These are phyloP conservation scores for Phycodurus eques DNA, from an alignment of 2,113 vertebrate genomes.

Conservation along the genomic window DNA sequence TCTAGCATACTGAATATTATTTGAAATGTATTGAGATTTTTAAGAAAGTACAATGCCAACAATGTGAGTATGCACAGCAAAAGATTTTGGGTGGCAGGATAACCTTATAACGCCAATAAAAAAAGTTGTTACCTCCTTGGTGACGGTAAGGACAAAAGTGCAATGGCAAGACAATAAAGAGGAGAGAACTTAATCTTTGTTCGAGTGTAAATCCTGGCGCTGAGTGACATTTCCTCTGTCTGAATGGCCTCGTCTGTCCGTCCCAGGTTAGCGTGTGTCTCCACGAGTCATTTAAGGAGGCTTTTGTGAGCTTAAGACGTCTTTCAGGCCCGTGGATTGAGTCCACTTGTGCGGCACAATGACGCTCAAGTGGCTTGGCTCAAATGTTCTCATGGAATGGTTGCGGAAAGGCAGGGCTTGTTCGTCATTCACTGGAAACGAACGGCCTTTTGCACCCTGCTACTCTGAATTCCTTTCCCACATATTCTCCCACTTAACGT, in stretches of 20 bases:
- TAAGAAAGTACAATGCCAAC: no score
- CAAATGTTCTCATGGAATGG: conserved; percentile 14
- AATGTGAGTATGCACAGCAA: not conserved
- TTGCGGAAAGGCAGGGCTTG: conserved; percentile 17
- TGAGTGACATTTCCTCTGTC: conserved; percentile 62
- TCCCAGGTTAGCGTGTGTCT: conserved; percentile 17
- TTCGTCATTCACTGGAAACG: conserved; percentile 16
- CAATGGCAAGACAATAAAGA: conserved; percentile 40
- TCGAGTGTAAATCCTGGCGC: conserved; percentile 52
- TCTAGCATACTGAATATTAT: not conserved
- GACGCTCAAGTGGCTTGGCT: conserved; percentile 50
- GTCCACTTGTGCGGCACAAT: conserved; percentile 63
- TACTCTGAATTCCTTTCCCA: not conserved
- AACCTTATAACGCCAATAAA: conserved; percentile 12
- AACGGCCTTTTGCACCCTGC: conserved; percentile 8
- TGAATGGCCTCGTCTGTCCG: conserved; percentile 43
- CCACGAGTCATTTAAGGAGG: conserved; percentile 42
- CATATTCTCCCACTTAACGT: not conserved
- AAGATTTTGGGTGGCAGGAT: not conserved
- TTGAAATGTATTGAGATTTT: not conserved
- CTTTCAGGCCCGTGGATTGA: conserved; percentile 48
- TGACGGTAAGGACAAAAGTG: conserved; percentile 6
- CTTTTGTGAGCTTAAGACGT: conserved; percentile 55
- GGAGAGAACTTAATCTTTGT: conserved; percentile 49
- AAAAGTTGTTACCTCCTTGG: conserved; percentile 6